phyloP scores from a whole-genome alignment of 2,797 vertebrate genomes.

The Pangasius krempfi region DNA sequence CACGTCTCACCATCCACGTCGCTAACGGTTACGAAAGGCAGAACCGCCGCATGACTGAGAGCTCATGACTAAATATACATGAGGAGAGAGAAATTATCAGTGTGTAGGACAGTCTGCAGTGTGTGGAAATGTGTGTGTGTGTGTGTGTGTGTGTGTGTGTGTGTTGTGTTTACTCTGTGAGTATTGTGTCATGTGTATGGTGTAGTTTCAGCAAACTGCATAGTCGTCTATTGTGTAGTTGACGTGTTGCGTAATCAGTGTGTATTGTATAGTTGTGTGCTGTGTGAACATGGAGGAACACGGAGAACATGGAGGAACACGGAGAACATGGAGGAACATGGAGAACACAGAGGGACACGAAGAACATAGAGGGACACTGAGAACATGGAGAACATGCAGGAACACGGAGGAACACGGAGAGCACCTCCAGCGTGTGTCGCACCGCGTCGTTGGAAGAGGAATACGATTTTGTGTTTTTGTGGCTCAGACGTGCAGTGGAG shows the following conservation, averaged over 20 bases:
- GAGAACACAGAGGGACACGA: neutral
- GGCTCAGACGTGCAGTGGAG: neutral
- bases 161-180: neutral
- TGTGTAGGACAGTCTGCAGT: neutral
- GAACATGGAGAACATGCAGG: neutral
- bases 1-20: neutral
- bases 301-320: neutral
- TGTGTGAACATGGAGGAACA: neutral
- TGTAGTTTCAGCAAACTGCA: neutral
- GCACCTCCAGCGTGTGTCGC: too few relatives aligned
- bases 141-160: neutral
- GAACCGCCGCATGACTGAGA: neutral
- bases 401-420: neutral
- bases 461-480: neutral
- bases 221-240: too few relatives aligned
- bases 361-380: neutral
- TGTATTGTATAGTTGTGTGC: too few relatives aligned
- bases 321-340: neutral
- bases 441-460: too few relatives aligned
- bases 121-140: neutral
- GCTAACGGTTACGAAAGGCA: neutral
- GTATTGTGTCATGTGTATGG: too few relatives aligned
- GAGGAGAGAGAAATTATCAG: neutral
- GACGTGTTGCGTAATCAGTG: too few relatives aligned
- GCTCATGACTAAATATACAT: constrained; percentile 1